These are phyloP conservation scores for Sandelia bainsii DNA, from an alignment of 2,797 vertebrate genomes.

Conservation along the genomic window DNA sequence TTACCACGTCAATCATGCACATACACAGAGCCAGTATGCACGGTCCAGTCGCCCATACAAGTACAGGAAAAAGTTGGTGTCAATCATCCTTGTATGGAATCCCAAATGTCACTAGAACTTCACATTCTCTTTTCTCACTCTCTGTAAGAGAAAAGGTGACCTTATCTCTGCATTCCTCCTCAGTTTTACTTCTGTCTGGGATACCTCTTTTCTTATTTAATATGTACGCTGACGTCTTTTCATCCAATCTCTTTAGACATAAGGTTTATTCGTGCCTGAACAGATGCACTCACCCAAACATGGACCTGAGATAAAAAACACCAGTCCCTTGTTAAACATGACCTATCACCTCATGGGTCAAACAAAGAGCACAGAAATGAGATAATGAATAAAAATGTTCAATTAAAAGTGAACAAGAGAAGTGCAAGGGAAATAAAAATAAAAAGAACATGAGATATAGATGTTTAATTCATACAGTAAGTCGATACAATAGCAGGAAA, in stretches of 20 bases:
- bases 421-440: slow-evolving; percentile 9
- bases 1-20: slow-evolving; percentile 70
- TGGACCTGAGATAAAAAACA: slow-evolving; percentile 28
- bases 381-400: slow-evolving; percentile 15
- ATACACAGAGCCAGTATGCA: slow-evolving; percentile 10
- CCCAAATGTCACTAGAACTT: slow-evolving; percentile 68
- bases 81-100: slow-evolving; percentile 59
- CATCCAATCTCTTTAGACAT: slow-evolving; percentile 4
- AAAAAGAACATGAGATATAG: slow-evolving; percentile 36
- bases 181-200: not conserved
- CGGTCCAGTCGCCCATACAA: slow-evolving; percentile 29
- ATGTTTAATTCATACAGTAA: slow-evolving; percentile 36
- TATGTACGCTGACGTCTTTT: slow-evolving; percentile 22
- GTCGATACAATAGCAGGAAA: slow-evolving; percentile 42
- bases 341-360: slow-evolving; percentile 16
- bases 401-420: slow-evolving; percentile 14
- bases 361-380: slow-evolving; percentile 28
- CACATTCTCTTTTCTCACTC: slow-evolving; percentile 55
- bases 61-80: slow-evolving; percentile 54
- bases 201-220: slow-evolving; percentile 16
- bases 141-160: slow-evolving; percentile 27
- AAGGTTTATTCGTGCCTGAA: slow-evolving; percentile 31
- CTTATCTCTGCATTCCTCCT: slow-evolving; percentile 9
- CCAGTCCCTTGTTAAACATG: slow-evolving; percentile 42
- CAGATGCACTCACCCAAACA: slow-evolving; percentile 25